Conservation (phyloP, 2,113 vertebrate species). For the Fukomys damarensis region DNA sequence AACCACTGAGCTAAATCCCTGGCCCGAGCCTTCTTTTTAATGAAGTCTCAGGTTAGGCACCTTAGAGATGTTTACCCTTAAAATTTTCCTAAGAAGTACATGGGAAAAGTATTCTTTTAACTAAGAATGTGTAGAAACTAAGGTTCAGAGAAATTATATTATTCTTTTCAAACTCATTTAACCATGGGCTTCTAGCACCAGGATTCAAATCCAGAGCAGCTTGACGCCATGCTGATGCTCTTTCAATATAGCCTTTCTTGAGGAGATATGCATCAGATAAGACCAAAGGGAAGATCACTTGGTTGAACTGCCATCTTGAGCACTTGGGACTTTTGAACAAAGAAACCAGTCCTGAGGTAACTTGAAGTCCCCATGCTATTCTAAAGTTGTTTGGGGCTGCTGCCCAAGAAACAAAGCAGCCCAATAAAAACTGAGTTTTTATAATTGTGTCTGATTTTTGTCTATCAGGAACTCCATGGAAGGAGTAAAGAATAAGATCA, state of each 20-base stretch:
- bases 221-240: background rate
- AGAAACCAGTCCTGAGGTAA: background rate
- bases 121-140: background rate
- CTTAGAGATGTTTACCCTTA: background rate
- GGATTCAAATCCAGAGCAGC: background rate
- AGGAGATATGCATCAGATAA: background rate
- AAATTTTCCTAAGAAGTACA: background rate
- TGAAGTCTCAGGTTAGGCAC: too few relatives aligned
- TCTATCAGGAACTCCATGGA: background rate
- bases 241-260: background rate
- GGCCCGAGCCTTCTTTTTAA: too few relatives aligned
- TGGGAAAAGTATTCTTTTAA: background rate
- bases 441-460: background rate
- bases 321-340: background rate
- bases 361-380: background rate
- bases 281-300: background rate
- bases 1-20: too few relatives aligned
- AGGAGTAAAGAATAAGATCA: background rate
- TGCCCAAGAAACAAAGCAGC: background rate
- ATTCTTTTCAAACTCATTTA: background rate
- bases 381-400: background rate
- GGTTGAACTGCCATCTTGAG: background rate
- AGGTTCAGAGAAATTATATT: background rate
- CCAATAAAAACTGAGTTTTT: background rate
- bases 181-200: background rate